phyloP scores from a whole-genome alignment of 2,888 invertebrate species.

The Tineola bisselliella region DNA sequence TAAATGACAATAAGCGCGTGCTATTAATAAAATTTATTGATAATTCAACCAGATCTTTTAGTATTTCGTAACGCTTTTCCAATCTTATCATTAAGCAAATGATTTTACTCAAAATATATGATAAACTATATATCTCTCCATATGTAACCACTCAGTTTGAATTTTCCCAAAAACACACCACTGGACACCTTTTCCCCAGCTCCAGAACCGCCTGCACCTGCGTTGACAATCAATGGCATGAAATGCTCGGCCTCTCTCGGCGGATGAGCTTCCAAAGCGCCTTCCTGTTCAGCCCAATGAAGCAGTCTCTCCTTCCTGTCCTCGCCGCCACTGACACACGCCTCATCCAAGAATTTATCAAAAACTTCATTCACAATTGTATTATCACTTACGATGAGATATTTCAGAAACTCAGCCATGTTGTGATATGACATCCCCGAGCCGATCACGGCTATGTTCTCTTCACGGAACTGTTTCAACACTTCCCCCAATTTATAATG shows the following conservation, averaged over 20 bases:
- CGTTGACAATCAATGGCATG: conserved; percentile 34
- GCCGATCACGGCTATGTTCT: conserved; percentile 31
- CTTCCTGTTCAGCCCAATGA: conserved; percentile 24
- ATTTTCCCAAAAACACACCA: conserved; percentile 24
- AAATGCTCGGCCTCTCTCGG: conserved; percentile 31
- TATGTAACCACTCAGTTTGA: conserved; percentile 29
- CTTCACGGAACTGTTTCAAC: conserved; percentile 28
- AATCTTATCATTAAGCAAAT: no score
- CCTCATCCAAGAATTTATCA: conserved; percentile 23
- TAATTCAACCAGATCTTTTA: no score
- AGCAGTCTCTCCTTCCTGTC: conserved; percentile 19
- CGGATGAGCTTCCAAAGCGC: conserved; percentile 27
- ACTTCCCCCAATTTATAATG: conserved; percentile 32
- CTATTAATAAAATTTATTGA: no score
- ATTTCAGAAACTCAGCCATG: conserved; percentile 22
- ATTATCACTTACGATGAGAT: conserved; percentile 16
- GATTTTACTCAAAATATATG: no score
- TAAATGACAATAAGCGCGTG: no score
- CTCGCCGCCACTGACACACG: conserved; percentile 21
- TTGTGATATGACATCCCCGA: conserved; percentile 36
- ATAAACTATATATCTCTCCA: conserved; percentile 22
- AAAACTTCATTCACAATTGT: conserved; percentile 23
- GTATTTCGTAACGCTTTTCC: no score
- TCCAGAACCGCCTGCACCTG: conserved; percentile 28
- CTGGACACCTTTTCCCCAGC: conserved; percentile 27